Percentiles rank a stretch among this genome's conserved stretches.
Conservation (phyloP, 2,113 vertebrate species). For the Neofelis nebulosa region DNA sequence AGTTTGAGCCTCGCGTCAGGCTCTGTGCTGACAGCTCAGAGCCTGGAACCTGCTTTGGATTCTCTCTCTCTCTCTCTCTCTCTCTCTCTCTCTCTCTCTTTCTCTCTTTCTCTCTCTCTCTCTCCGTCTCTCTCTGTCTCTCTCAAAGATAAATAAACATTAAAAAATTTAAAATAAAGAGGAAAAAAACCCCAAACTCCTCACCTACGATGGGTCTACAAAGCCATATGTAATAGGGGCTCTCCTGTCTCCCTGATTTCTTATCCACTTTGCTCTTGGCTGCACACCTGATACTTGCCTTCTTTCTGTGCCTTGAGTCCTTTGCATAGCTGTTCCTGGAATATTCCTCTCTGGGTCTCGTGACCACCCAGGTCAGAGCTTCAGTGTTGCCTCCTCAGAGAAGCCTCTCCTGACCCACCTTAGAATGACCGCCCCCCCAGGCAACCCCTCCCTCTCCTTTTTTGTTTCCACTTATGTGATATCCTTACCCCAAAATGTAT, state of each 20-base stretch:
- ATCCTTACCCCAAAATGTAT: background rate
- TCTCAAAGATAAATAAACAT: too few species aligned
- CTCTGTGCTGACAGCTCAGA: too few species aligned
- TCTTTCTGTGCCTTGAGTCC: background rate
- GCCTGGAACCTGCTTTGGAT: too few species aligned
- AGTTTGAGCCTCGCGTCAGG: too few species aligned
- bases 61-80: too few species aligned
- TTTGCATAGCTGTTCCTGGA: background rate
- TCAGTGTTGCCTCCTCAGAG: background rate
- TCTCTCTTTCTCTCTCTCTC: too few species aligned
- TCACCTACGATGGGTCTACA: background rate
- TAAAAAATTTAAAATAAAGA: too few species aligned
- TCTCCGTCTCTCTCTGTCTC: too few species aligned
- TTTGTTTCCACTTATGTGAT: background rate
- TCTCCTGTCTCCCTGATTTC: background rate
- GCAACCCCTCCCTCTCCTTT: background rate
- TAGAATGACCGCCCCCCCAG: background rate
- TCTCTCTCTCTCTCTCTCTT: too few species aligned
- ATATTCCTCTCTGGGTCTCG: background rate
- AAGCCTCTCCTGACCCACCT: background rate
- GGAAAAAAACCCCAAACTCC: background rate
- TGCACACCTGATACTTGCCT: background rate
- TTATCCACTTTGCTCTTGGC: background rate
- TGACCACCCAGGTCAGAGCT: background rate
- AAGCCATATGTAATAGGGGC: background rate